Percentiles rank a stretch among this genome's conserved stretches.
These are phyloP conservation scores for Pholis gunnellus DNA, from an alignment of 2,113 vertebrate species.

Conservation along the genomic window DNA sequence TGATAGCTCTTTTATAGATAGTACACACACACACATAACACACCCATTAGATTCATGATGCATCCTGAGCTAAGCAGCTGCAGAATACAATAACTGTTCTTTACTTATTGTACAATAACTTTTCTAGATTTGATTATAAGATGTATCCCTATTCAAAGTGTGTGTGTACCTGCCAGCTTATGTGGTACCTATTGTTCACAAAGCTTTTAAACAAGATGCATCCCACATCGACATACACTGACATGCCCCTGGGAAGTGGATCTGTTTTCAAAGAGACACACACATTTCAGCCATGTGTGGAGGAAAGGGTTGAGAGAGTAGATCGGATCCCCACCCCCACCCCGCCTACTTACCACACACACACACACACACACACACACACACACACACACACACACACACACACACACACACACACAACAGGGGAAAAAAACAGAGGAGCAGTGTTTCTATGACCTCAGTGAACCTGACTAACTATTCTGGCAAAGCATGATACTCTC, in stretches of 20 bases:
- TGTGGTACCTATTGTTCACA: neutral
- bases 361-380: constrained; percentile 38
- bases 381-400: constrained; percentile 46
- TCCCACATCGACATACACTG: constrained; percentile 10
- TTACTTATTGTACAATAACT: constrained; percentile 14
- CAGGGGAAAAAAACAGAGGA: constrained; percentile 56
- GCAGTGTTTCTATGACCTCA: constrained; percentile 70
- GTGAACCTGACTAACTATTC: constrained; percentile 67
- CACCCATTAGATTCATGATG: constrained; percentile 51
- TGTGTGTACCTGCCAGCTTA: neutral
- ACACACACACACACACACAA: constrained; percentile 57
- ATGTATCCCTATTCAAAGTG: neutral
- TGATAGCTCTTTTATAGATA: constrained; percentile 65
- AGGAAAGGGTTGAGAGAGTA: constrained; percentile 46
- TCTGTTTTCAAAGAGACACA: constrained; percentile 51
- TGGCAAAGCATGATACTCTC: constrained; percentile 56
- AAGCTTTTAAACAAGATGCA: constrained; percentile 19
- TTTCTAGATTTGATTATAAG: constrained; percentile 5
- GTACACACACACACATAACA: constrained; percentile 50
- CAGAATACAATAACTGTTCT: constrained; percentile 35
- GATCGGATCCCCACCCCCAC: constrained; percentile 16
- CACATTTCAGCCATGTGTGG: constrained; percentile 62
- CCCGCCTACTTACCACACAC: constrained; percentile 36
- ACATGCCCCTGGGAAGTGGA: constrained; percentile 41
- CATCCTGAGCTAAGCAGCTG: constrained; percentile 30